Base-by-base conservation (phyloP, 2,797 vertebrate species). In the Buceros bicornis region DNA sequence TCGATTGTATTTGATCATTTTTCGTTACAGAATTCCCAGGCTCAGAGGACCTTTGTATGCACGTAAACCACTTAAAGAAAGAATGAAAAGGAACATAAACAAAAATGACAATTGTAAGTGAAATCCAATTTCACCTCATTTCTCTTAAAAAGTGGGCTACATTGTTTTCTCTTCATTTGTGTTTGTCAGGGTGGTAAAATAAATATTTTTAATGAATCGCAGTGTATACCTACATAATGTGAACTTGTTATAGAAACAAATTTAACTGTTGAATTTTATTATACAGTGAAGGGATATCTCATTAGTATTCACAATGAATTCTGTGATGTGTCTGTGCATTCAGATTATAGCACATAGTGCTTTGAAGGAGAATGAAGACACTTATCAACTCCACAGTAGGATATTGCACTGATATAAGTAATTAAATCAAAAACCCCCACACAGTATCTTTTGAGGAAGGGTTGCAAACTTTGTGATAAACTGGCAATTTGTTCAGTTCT, bases 11-110 rank as follows among this genome's bases (percentile, higher is more conserved):
- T 92, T 96, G 84, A 62, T 93, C n/a, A 51, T 56, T 69, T 64
- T 94, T 94, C 91, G 48, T 83, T 64, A 70, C 26, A 71, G 24
- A 78, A 81, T 81, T 95, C 71, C 91, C 40, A 90, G 80, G 56
- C 88, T 90, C 84, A 43, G 60, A 77, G 48, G 82, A 91, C 48
- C 24, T 43, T 58, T 91, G 13, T 3, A 3, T 77, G 28, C 82
- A 71, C 40, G 48, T 33, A 71, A 95, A 65, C 15, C 54, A 91
- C 66, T 89, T 67, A 94, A 88, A 89, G 11, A 40, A 48, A 90
- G 66, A 96, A 86, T 82, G 51, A 96, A 94, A 96, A 83, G 82
- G 83, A 97, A 72, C 42, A 70, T 90, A 95, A 97, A 96, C 73
- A 94, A 87, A 94, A 95, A 94, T 53, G 89, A 74, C 77, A 96